Conservation (phyloP, 2,888 invertebrate species). For the Oligia fasciuncula region DNA sequence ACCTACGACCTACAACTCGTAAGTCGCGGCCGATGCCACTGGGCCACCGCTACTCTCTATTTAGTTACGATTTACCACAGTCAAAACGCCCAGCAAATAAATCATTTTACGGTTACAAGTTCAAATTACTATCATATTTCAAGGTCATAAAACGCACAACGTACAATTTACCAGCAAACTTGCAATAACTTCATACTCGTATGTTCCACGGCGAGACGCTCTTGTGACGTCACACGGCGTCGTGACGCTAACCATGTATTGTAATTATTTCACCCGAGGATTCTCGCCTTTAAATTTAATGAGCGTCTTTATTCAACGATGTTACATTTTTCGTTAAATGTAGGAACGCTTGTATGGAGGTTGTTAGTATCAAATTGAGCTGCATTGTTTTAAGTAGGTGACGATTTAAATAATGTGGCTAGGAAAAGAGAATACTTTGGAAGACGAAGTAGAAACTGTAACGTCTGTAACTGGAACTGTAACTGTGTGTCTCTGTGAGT, state of each 20-base stretch:
- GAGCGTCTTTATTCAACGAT: slow-evolving; percentile 54
- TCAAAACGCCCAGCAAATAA: slow-evolving; percentile 17
- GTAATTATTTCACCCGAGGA: slow-evolving; percentile 55
- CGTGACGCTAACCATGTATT: slow-evolving; percentile 55
- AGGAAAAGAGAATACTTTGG: neutral
- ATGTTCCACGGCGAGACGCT: slow-evolving; percentile 25
- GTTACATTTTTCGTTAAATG: slow-evolving; percentile 44
- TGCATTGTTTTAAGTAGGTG: slow-evolving; percentile 18
- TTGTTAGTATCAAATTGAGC: slow-evolving; percentile 29
- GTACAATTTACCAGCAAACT: slow-evolving; percentile 46
- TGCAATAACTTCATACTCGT: slow-evolving; percentile 40
- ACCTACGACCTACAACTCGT: too few species aligned
- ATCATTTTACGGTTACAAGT: slow-evolving; percentile 22
- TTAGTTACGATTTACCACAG: slow-evolving; percentile 3
- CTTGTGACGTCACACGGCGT: slow-evolving; percentile 31
- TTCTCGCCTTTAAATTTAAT: slow-evolving; percentile 59
- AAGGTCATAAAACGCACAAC: slow-evolving; percentile 42
- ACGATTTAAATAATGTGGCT: slow-evolving; percentile 24
- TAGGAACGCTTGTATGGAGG: slow-evolving; percentile 12
- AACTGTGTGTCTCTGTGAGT: too few species aligned
- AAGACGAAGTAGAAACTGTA: neutral
- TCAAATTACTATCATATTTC: slow-evolving; percentile 38
- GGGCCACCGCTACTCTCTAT: too few species aligned
- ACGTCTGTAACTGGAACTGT: too few species aligned
- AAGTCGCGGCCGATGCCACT: too few species aligned